Evolutionary conservation across 1,140 invertebrate species (phyloP).

Genomic region (Orussus abietinus): DNA sequence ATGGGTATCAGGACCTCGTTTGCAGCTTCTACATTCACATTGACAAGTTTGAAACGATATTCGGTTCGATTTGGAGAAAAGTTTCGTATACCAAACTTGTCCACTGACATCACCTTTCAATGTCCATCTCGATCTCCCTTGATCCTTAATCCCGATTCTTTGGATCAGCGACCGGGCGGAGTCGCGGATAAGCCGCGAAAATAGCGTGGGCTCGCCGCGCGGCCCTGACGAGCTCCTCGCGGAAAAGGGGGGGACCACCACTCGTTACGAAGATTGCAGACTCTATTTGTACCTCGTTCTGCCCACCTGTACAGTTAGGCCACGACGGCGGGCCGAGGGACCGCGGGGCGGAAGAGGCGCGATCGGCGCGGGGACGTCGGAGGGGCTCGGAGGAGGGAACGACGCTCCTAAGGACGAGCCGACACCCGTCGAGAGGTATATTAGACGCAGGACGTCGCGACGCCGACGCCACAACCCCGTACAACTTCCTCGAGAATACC

Average conservation of each 20-base stretch:
- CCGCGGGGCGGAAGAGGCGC: constrained; percentile 12
- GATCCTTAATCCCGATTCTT: no score
- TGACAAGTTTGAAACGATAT: no score
- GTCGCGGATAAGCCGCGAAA: no score
- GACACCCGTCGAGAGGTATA: constrained; percentile 38
- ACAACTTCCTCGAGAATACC: constrained; percentile 19
- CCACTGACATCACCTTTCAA: no score
- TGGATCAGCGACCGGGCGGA: no score
- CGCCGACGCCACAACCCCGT: constrained; percentile 41
- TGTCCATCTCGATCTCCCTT: no score
- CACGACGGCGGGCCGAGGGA: constrained; percentile 19
- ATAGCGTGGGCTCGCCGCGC: no score
- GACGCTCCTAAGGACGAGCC: constrained; percentile 10
- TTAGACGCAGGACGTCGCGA: constrained; percentile 41
- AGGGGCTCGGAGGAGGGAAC: constrained; percentile 13
- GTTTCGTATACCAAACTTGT: no score
- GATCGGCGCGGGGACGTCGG: constrained; percentile 5
- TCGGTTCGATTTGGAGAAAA: no score
- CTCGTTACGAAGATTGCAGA: constrained; percentile 46
- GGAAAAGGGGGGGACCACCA: constrained; percentile 19
- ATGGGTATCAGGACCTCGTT: no score
- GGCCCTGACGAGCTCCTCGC: no score
- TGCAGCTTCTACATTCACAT: no score
- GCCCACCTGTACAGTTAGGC: constrained; percentile 37
- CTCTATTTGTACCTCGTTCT: constrained; percentile 37